phyloP scores from a whole-genome alignment of 2,888 invertebrate species.

The Macropis europaea region DNA sequence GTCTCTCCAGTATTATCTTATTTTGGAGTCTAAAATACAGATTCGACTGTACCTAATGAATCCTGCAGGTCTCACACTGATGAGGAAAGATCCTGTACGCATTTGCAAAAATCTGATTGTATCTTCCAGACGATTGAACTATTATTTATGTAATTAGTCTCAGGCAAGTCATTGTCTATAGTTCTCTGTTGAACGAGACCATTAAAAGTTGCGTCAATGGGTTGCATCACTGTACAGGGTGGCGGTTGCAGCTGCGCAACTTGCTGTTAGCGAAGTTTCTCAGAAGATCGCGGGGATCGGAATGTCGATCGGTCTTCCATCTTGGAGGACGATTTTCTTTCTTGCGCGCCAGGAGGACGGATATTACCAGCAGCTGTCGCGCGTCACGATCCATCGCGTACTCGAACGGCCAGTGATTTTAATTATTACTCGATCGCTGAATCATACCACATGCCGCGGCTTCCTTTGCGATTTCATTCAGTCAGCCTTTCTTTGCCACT shows the following conservation, averaged over 20 bases:
- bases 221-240: slow-evolving; percentile 7
- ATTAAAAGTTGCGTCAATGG: slow-evolving; percentile 30
- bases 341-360: slow-evolving; percentile 11
- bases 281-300: slow-evolving; percentile 47
- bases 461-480: background rate
- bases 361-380: slow-evolving; percentile 49
- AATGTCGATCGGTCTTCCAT: slow-evolving; percentile 55
- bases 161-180: too few species aligned
- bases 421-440: slow-evolving; percentile 32
- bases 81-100: too few species aligned
- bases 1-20: too few species aligned
- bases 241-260: slow-evolving; percentile 21
- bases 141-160: too few species aligned
- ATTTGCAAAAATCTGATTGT: too few species aligned
- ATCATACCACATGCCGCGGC: slow-evolving; percentile 14
- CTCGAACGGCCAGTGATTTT: slow-evolving; percentile 10
- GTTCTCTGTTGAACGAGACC: background rate
- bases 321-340: slow-evolving; percentile 38
- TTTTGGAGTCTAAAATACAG: too few species aligned
- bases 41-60: too few species aligned
- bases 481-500: background rate
- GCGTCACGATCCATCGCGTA: slow-evolving; percentile 17
- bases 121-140: too few species aligned
- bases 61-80: too few species aligned
- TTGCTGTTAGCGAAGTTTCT: slow-evolving; percentile 34